Conservation (phyloP, 2,888 invertebrate genomes). For the Phymatocera aterrima region DNA sequence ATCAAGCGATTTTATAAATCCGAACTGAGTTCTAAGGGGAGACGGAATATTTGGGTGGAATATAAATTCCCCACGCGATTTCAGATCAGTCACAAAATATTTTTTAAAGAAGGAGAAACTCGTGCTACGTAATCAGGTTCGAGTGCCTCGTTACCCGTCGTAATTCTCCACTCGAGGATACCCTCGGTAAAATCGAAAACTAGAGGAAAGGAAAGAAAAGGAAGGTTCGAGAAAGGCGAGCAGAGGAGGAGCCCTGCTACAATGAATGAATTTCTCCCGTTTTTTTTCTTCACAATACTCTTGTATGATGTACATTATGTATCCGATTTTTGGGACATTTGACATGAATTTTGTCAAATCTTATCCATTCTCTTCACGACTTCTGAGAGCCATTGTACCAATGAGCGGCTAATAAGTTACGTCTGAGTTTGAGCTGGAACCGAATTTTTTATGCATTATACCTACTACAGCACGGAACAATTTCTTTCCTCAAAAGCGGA, state of each 20-base stretch:
- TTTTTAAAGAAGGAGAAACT: conserved; percentile 24
- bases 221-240: not conserved
- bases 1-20: no score
- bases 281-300: not conserved
- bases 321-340: no score
- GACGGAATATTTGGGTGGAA: not conserved
- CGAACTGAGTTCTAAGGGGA: no score
- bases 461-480: no score
- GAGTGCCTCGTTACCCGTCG: conserved; percentile 35
- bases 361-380: no score
- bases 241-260: not conserved
- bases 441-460: no score
- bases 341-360: no score
- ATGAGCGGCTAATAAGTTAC: no score
- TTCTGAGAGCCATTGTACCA: no score
- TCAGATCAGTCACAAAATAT: conserved; percentile 4
- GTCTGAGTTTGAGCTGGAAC: no score
- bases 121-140: conserved; percentile 35
- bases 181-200: conserved; percentile 2
- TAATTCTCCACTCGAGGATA: conserved; percentile 2
- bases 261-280: not conserved
- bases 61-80: not conserved
- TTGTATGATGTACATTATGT: no score
- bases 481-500: no score
- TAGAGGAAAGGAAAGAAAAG: not conserved